Percentiles rank a stretch among this genome's conserved stretches.
These are phyloP conservation scores for Cardiocondyla obscurior DNA, from an alignment of 1,140 invertebrate genomes.

Conservation along the genomic window DNA sequence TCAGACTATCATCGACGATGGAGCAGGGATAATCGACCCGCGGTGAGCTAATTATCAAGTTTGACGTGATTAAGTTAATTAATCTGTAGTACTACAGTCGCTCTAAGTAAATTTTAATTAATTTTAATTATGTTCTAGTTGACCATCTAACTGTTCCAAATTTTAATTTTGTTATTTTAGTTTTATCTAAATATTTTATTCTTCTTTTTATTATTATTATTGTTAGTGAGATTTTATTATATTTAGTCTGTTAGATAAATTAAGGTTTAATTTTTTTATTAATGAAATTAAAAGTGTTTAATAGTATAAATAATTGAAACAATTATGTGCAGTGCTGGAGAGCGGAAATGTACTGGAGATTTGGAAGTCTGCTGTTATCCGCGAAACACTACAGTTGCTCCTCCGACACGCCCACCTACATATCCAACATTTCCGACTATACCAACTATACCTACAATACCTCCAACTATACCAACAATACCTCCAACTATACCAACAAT, in stretches of 20 bases:
- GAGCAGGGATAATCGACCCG: constrained; percentile 84
- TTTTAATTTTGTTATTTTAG: background rate
- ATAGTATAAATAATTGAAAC: background rate
- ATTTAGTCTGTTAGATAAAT: background rate
- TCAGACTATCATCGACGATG: constrained; percentile 83
- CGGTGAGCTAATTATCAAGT: constrained; percentile 74
- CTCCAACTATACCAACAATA: background rate
- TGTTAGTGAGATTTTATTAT: background rate
- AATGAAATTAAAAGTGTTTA: background rate
- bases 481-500: constrained; percentile 3
- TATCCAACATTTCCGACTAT: background rate
- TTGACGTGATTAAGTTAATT: background rate
- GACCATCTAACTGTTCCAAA: background rate
- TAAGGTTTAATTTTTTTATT: background rate
- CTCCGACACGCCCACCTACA: constrained; percentile 22
- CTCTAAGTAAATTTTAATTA: background rate
- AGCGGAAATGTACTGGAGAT: constrained; percentile 69
- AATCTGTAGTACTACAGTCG: background rate
- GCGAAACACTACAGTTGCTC: constrained; percentile 27
- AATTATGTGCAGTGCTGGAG: constrained; percentile 58
- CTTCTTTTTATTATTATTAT: too few species aligned
- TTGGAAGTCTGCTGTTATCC: constrained; percentile 77
- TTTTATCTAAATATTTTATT: background rate
- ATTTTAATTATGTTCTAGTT: background rate
- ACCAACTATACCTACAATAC: background rate